Base-by-base conservation (phyloP, 2,888 invertebrate genomes). In the Cantharis rustica region DNA sequence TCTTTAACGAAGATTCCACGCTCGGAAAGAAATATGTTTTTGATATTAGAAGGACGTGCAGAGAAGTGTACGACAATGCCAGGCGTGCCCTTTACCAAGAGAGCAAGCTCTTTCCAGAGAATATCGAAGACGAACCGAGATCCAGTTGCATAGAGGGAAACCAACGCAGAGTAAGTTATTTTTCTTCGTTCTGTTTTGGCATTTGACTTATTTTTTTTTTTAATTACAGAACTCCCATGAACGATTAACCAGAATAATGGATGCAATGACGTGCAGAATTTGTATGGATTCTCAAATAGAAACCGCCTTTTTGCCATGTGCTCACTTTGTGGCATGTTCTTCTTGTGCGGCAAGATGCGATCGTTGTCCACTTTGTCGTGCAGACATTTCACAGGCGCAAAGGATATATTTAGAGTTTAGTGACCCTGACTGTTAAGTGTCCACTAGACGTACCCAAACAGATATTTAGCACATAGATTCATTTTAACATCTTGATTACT, bases 1-100 rank as follows among this genome's bases (percentile, higher is more conserved):
- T 97, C 87, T 96, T 97, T 90, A 96, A 96, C 89, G 96, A 96
- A 88, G 94, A 95, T 84, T 94, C 95, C 66, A 94, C 95, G 10
- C 88, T 95, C 70, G 96, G 96, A 10, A 95, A 96, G 81, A 95
- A 96, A 79, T 97, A 96, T 89, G 95, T 96, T 81, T 97, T 97
- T 88, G 96, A 97, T 89, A 96, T 97, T 82, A 91, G 94, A 72
- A 92, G 95, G 83, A 97, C 97, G 62, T 95, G 95, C 83, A 92
- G 96, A 81, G 96, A 97, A 89, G 96, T 96, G 71, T 95, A 96
- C 88, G 97, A 97, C 89, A 93, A 95, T 85, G 96, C 96, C 0
- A 90, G 96, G 1, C 90, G 96, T 75, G 93, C 93, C 20, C 90
- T 95, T 75, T 95, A 88, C 77, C 86, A 85, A 78, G 88, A 87